Base-by-base conservation (phyloP, 2,797 vertebrate species). In the Pseudomugil tenellus region DNA sequence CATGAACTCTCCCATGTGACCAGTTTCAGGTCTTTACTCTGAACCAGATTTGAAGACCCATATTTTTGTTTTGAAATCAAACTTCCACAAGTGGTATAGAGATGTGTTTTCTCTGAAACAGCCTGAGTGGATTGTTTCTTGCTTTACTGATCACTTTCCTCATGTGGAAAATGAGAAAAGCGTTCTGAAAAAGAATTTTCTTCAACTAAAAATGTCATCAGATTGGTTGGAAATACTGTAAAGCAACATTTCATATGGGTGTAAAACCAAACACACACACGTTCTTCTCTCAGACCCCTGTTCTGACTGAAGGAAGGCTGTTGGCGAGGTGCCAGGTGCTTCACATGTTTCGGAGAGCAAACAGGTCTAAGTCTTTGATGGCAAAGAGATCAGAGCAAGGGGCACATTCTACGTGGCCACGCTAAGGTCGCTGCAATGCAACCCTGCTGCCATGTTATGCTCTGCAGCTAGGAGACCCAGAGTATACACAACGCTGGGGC, bases 271-370 rank as follows among this genome's bases (percentile, higher is more conserved):
- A 79, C 67, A 74, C 72, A 54, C 64, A 61, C 51, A 53, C 55
- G 52, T 72, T 62, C 70, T 59, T 73, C 70, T 58, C 76, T 66
- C 62, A 12, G 64, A 67, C 32, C 39, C 43, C 60, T 80, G 76
- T 68, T 73, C 72, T 63, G 83, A 66, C 63, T 19, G 79, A 86
- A 67, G 68, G 79, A 67, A 58, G 70, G 76, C 76, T 41, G 72
- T 48, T 77, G 89, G 84, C 88, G 49, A 67, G 69, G 75, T 2
- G 83, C 82, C 81, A 89, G 84, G 77, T 88, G 88, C 84, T 87
- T 91, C 86, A 90, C 85, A 21, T 87, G 84, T 90, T 88, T 87
- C 80, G 76, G 74, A 91, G 88, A 80, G 91, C 89, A 92, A 92
- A 92, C 89, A 90, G 63, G 62, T 86, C 75, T 51, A 1, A 35